Evolutionary conservation across 1,140 invertebrate genomes (phyloP), one percentile per base, ranked within the genome.

Genomic region (Apis laboriosa): DNA sequence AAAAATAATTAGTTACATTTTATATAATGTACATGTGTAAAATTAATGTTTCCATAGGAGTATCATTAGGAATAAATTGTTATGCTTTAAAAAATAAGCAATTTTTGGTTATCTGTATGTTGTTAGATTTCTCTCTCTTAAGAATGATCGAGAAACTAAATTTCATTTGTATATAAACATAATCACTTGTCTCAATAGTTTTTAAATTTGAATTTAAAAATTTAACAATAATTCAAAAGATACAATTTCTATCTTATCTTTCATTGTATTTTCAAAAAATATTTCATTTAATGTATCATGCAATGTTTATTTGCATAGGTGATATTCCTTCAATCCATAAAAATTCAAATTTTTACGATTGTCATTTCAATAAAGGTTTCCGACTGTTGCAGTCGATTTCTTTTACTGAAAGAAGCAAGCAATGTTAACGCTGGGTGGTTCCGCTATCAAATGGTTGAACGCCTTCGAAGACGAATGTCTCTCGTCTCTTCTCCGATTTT

Each of bases 401-500:
- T 75, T 86, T 80, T 73, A 80, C 64, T 56, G 56, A 61, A 77
- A 76, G 63, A 28, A 53, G 53, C 51, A 68, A 80, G 49, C 72
- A 79, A 61, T 58, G 78, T 56, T 17, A 75, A 70, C 63, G 71
- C 71, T 66, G 86, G 83, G 49, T 87, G 71, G 84, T 77, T 89
- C 85, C 82, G 86, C 88, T 88, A 91, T 92, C 92, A 92, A 91
- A 91, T 82, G 86, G 89, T 89, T 91, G 89, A 92, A 92, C 90
- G 88, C 88, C 82, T 87, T 64, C 84, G 85, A 90, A 90, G 90
- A 92, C 82, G 83, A 90, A 90, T 89, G 89, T 89, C 82, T 85
- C 86, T 83, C 84, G 80, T 73, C 76, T 80, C 66, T 78, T 71
- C 72, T 73, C 72, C 15, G 66, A 76, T 66, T 85, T 83, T 80